These are phyloP conservation scores for Sepiola atlantica DNA, from an alignment of 2,888 invertebrate species.

Conservation along the genomic window DNA sequence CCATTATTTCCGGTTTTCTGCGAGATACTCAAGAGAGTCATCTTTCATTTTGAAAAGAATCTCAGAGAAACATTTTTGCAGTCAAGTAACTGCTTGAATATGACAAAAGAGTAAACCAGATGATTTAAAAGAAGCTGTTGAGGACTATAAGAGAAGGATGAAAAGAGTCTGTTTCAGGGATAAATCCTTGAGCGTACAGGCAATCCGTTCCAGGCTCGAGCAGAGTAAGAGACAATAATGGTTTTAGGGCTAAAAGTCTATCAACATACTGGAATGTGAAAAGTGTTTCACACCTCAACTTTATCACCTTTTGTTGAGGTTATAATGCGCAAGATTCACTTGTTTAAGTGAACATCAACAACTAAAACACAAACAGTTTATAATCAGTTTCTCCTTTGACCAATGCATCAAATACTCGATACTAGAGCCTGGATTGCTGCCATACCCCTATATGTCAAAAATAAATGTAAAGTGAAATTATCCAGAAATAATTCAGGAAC, in stretches of 20 bases:
- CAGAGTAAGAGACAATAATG: background rate
- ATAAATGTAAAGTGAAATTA: background rate
- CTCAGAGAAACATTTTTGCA: background rate
- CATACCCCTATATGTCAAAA: background rate
- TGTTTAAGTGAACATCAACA: background rate
- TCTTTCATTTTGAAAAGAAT: background rate
- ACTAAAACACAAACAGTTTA: background rate
- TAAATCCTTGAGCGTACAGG: background rate
- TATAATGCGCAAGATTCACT: background rate
- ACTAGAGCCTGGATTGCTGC: background rate
- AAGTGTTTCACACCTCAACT: slow-evolving; percentile 1
- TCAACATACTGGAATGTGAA: slow-evolving; percentile 20
- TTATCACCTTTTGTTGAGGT: slow-evolving; percentile 1
- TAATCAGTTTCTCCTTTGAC: background rate
- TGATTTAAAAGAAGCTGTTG: background rate
- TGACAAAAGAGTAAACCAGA: background rate
- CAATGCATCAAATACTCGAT: background rate
- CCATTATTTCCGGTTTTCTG: background rate
- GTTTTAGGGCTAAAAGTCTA: background rate
- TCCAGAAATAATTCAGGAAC: background rate
- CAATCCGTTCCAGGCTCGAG: background rate
- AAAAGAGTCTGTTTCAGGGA: background rate
- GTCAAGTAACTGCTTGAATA: background rate
- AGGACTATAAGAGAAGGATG: background rate
- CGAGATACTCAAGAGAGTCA: background rate